A percentile compares a stretch with the other conserved stretches of the same genome.
Conservation (phyloP, 2,888 invertebrate species). For the Stenurella melanura region DNA sequence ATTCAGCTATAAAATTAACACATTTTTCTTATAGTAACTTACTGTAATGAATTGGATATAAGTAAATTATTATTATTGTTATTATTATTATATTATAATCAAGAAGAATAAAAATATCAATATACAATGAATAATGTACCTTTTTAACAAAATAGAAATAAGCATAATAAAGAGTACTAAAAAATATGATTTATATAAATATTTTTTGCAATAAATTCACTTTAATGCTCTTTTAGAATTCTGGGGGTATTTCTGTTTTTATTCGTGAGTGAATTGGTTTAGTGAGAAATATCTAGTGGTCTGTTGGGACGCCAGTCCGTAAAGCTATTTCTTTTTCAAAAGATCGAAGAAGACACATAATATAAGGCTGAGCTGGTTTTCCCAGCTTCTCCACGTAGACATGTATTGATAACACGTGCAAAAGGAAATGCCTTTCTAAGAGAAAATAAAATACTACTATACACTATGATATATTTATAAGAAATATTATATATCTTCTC, state of each 20-base stretch:
- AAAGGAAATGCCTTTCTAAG: slow-evolving; percentile 35
- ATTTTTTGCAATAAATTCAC: slow-evolving; percentile 9
- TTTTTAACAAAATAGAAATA: neutral
- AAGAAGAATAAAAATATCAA: no score
- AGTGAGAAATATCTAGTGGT: slow-evolving; percentile 48
- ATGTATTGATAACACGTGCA: slow-evolving; percentile 43
- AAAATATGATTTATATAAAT: slow-evolving; percentile 24
- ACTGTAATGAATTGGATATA: no score
- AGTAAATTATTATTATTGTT: no score
- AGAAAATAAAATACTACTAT: slow-evolving; percentile 35
- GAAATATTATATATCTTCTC: slow-evolving; percentile 31
- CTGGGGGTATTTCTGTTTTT: slow-evolving; percentile 43
- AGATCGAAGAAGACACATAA: slow-evolving; percentile 52
- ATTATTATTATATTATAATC: no score
- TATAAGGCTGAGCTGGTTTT: slow-evolving; percentile 37
- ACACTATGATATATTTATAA: slow-evolving; percentile 33
- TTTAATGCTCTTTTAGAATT: slow-evolving; percentile 25
- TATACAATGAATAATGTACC: no score
- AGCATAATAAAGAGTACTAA: neutral
- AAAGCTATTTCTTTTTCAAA: slow-evolving; percentile 52
- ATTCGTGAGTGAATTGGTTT: slow-evolving; percentile 48
- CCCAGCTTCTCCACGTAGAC: slow-evolving; percentile 35
- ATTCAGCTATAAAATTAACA: no score
- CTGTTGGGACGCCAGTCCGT: slow-evolving; percentile 43
- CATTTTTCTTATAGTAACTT: no score